Conservation (phyloP, 2,888 invertebrate genomes). For the Drosophila pseudotalamancana region DNA sequence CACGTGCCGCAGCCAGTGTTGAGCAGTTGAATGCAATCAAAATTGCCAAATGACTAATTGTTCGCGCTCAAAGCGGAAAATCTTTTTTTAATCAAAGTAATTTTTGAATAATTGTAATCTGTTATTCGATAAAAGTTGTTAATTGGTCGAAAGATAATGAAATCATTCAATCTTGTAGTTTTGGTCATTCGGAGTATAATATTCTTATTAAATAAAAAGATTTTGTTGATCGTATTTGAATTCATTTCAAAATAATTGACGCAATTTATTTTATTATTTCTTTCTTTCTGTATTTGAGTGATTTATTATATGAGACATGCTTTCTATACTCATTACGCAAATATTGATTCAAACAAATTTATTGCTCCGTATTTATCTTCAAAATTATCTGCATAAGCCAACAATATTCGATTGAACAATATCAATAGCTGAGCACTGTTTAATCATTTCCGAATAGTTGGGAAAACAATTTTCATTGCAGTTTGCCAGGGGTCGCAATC, state of each 20-base stretch:
- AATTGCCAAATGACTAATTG: conserved; percentile 8
- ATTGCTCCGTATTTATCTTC: not conserved
- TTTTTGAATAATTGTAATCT: not conserved
- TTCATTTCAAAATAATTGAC: too few species aligned
- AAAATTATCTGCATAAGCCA: not conserved
- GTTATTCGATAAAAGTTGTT: not conserved
- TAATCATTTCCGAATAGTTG: conserved; percentile 20
- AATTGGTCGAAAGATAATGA: too few species aligned
- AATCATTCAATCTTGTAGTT: too few species aligned
- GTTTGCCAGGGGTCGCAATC: conserved; percentile 11
- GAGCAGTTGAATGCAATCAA: conserved; percentile 7
- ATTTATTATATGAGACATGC: too few species aligned
- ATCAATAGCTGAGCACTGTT: not conserved
- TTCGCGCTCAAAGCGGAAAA: not conserved
- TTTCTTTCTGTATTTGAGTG: too few species aligned
- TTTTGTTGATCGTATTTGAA: too few species aligned
- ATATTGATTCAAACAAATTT: not conserved
- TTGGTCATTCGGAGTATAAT: too few species aligned
- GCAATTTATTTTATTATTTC: too few species aligned
- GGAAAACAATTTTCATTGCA: conserved; percentile 40
- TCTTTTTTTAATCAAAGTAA: not conserved
- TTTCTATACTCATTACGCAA: not conserved
- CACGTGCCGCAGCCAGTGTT: not conserved
- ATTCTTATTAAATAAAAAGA: too few species aligned
- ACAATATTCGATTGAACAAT: conserved; percentile 1